These are phyloP conservation scores for Hyperopisus bebe DNA, from an alignment of 2,113 vertebrate species.

Conservation along the genomic window DNA sequence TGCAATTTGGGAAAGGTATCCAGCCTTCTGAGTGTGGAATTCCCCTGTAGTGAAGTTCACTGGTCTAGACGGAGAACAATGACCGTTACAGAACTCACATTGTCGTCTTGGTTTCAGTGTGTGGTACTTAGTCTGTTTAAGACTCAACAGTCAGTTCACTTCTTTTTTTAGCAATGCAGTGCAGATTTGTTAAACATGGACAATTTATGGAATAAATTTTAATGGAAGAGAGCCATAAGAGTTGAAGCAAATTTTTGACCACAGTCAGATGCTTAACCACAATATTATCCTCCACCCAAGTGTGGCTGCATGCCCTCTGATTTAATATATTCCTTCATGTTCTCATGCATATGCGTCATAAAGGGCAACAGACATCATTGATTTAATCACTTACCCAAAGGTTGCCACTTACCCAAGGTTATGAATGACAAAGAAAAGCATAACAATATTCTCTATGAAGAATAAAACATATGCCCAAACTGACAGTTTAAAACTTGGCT, in stretches of 20 bases:
- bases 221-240: background rate
- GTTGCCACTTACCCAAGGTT: background rate
- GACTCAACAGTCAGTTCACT: background rate
- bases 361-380: background rate
- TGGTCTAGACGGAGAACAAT: background rate
- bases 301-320: background rate
- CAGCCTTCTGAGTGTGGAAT: background rate
- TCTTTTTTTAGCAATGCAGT: background rate
- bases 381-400: background rate
- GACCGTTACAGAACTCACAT: background rate
- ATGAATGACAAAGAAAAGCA: background rate
- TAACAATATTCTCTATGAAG: background rate
- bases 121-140: background rate
- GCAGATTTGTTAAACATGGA: background rate
- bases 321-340: slow-evolving; percentile 3
- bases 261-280: background rate
- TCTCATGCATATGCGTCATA: background rate
- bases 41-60: background rate
- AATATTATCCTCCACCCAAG: background rate
- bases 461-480: background rate
- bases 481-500: background rate
- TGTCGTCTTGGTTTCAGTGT: background rate
- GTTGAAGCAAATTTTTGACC: background rate
- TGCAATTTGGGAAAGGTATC: background rate
- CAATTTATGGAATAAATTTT: background rate